Base-by-base conservation (phyloP, 2,113 vertebrate species). In the Garra rufa region DNA sequence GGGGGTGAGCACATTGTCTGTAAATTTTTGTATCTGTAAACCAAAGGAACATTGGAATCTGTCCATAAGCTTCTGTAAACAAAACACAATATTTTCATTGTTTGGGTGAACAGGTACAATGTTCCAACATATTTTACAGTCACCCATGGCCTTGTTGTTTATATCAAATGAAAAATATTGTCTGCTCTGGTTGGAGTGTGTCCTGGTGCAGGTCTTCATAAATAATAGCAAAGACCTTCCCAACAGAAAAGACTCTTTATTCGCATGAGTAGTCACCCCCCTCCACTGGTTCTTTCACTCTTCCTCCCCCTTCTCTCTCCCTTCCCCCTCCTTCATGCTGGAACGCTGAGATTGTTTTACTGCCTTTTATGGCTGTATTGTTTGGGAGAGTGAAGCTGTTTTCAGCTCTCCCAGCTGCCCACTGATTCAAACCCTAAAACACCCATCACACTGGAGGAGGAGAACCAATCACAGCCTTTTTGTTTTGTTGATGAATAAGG, bases 351-450 rank as follows among this genome's bases (percentile, higher is more conserved):
- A 87, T 90, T 88, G 87, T 88, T 89, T 89, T 80, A 52, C 57
- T 46, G 76, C 78, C 88, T 89, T 92, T 91, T 90, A 90, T 82
- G 78, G 88, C 79, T 73, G 85, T 59, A 88, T 90, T 92, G 91
- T 93, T 90, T 46, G 46, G 69, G 24, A 71, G 74, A 71, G 28
- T 76, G 50, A 57, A 76, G 46, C 46, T 80, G 57, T 34, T 86
- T 83, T 84, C 76, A 70, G 75, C 84, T 84, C 70, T 34, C 63
- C 88, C 84, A 85, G 67, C 85, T 86, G 84, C 74, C 78, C 44
- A 46, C 34, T 28, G 75, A 77, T 78, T 78, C 76, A 44, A 38
- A 17, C 82, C 8, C 82, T 52, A 63, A 77, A 70, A 63, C 75
- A 79, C n/a, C 76, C 55, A 26, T 61, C n/a, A 24, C 38, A 78